Conservation (phyloP, 1,140 invertebrate species). For the Brachionus sp. region DNA sequence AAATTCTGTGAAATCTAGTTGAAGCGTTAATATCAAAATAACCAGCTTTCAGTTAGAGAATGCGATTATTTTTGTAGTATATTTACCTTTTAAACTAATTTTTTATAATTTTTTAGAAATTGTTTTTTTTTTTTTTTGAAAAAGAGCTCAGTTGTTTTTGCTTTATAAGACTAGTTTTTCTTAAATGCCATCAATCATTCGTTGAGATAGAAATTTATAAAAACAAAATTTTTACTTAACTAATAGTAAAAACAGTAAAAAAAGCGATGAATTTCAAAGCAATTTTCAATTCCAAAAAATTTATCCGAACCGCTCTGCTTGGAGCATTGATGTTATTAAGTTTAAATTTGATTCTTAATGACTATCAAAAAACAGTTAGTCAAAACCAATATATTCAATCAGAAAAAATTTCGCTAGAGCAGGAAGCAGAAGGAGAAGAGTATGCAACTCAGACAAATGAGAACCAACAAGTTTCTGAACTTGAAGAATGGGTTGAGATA, state of each 20-base stretch:
- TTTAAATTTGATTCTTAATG: neutral
- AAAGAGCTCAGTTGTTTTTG: constrained; percentile 18
- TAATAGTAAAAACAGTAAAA: neutral
- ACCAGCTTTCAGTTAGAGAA: neutral
- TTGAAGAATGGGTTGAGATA: neutral
- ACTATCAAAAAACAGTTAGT: neutral
- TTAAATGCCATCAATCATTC: constrained; percentile 43
- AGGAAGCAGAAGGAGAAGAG: neutral
- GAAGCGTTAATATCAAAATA: neutral
- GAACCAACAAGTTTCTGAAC: neutral
- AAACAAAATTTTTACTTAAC: neutral
- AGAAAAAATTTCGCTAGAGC: neutral
- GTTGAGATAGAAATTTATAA: constrained; percentile 14
- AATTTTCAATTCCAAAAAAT: neutral
- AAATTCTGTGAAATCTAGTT: neutral
- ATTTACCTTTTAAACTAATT: neutral
- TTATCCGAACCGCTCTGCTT: neutral
- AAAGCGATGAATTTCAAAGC: neutral
- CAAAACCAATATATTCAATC: neutral
- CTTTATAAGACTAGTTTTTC: neutral
- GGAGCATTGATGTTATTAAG: neutral
- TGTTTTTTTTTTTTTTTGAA: neutral
- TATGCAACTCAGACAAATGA: neutral
- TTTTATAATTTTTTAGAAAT: neutral
- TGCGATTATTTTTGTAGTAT: neutral